Base-by-base conservation (phyloP, 1,140 invertebrate species). In the Drepana arcuata region DNA sequence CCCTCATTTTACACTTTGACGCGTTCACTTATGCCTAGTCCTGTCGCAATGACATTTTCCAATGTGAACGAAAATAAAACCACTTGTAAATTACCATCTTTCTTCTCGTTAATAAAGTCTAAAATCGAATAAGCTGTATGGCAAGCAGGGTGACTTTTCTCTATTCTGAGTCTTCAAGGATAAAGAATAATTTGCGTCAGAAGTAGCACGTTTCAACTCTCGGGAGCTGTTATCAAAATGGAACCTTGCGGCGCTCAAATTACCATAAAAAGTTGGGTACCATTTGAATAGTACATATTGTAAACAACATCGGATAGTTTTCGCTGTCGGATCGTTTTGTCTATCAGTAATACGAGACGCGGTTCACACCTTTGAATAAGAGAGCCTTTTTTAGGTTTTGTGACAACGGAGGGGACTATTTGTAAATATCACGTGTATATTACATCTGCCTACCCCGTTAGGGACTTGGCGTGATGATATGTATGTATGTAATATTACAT, bases 1-100 rank as follows among this genome's bases (percentile, higher is more conserved):
- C 77, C 74, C 78, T 78, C 78, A 78, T 82, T 82, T 82, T 82
- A 79, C 78, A 82, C 78, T 82, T 82, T 82, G 74, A 79, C 78
- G 78, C 78, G 69, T 82, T 79, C 71, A 77, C 74, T 82, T 79
- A 74, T 63, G 61, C 58, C 63, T 77, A 67, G 71, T 73, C 55
- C 60, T 77, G 66, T 69, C 56, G 56, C 64, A 59, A 72, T 81
- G 74, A 74, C 70, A 77, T 79, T 77, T 73, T 59, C 61, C 66
- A 59, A 73, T 71, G 64, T 58, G 69, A 64, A 40, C 48, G 38
- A 41, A 65, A 68, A 55, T 49, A 33, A 41, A 52, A 48, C 24
- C 35, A 44, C 24, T n/a, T 41, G 23, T 23, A 31, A 66, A 63
- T 29, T 48, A 55, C 28, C 23, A 31, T 56, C 58, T 48, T 65